Evolutionary conservation across 2,797 vertebrate species (phyloP), one percentile per base, ranked within the genome.

Genomic region (Odontamblyopus lacepedii): DNA sequence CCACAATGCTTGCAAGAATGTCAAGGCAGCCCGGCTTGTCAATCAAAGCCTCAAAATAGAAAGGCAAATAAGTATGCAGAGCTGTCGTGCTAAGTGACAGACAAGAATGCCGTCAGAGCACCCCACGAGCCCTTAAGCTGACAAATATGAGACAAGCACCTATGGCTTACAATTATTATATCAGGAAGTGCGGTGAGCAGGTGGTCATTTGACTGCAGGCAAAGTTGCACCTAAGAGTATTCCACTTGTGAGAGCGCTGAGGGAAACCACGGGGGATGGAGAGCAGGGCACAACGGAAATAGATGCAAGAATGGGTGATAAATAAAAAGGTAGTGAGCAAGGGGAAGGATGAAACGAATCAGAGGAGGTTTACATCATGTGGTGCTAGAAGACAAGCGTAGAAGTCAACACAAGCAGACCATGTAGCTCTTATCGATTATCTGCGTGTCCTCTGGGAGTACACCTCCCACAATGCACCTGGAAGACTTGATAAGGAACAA

Each of bases 31-130:
- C 93, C 89, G 92, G 92, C 30, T 91, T 85, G 95, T 96, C 97
- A 98, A 95, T 98, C 97, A 96, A 63, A 90, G 73, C 86, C 94
- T 94, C 92, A 95, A 95, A 97, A 97, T 95, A 95, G 95, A 95
- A 95, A 92, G 87, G 88, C 93, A 96, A 96, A 96, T 95, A 95
- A 96, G 95, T 92, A 91, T 93, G 92, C 90, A 78, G 91, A 69
- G 89, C 92, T 92, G 94, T 94, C 93, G 93, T 63, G 86, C 83
- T 91, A 81, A 94, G 87, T 95, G 96, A 96, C 94, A 95, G 93
- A 89, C 89, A 78, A 62, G 89, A 92, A 83, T 92, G 88, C 80
- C 80, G 67, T 84, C 76, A 80, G 78, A 66, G 64, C 44, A 19
- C 64, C 62, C 19, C 44, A 1, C 6, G 41, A 87, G 87, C 83